Base-by-base conservation (phyloP, 2,888 invertebrate species). In the Cybosia mesomella region DNA sequence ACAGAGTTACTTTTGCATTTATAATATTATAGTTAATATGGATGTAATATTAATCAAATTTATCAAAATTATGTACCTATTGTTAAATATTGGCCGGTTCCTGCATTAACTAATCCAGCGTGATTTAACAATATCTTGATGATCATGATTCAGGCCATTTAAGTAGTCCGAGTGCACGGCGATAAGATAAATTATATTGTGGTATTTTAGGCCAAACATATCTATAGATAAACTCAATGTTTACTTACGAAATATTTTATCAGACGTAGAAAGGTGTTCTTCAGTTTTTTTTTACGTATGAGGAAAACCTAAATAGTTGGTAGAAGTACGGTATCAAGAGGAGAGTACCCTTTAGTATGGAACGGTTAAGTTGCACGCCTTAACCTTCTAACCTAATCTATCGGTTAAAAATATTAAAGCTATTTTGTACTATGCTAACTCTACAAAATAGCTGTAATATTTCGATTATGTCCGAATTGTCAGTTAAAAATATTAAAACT, bases 151-250 rank as follows among this genome's bases (percentile, higher is more conserved):
- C 28, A 74, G 77, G 71, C 9, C 71, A 66, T 22, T 36, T 49
- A 69, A 66, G 54, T 69, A 69, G 67, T 68, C 61, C 68, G 68
- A 72, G 72, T 74, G 70, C 60, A 64, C n/a, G 66, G 54, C 67
- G 79, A 82, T 80, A 57, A 80, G 80, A 82, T 79, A 69, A 32
- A 36, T 28, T 54, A 65, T 68, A 58, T 72, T 76, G 71, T 53
- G 69, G 66, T 62, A 66, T 71, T 69, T 72, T 68, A 71, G 75
- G 70, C 57, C 77, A 68, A n/a, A 68, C 8, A 66, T 72, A 65
- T 67, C 57, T 32, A 3, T 57, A 49, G 77, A 79, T 74, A 82
- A 65, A 59, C 32, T 28, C 24, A 43, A 58, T 76, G 64, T 76
- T 76, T 79, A 60, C 58, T 72, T 55, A 55, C 54, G 54, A 55